Percentiles rank a stretch among this genome's conserved stretches.
phyloP scores from a whole-genome alignment of 2,113 vertebrate genomes.

The Alouatta palliata region DNA sequence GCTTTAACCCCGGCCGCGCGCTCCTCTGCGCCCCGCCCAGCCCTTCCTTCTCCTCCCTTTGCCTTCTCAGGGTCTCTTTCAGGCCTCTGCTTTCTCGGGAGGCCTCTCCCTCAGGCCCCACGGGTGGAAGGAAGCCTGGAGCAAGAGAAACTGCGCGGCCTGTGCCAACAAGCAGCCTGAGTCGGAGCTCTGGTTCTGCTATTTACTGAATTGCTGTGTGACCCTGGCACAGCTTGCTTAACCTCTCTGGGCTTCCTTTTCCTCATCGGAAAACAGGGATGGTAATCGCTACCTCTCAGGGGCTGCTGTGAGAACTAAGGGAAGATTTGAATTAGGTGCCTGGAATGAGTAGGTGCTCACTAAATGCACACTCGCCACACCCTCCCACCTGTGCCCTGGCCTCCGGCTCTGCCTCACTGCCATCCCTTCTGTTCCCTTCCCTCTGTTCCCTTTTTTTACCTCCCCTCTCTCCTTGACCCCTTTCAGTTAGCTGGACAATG shows the following conservation, averaged over 20 bases:
- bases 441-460: neutral
- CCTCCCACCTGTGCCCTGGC: neutral
- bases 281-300: neutral
- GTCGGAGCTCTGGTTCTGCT: neutral
- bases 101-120: neutral
- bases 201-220: neutral
- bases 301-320: neutral
- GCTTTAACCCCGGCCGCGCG: constrained; percentile 48
- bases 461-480: neutral
- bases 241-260: constrained; percentile 55
- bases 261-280: neutral
- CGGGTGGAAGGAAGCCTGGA: accelerated
- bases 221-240: neutral
- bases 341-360: neutral
- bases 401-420: accelerated
- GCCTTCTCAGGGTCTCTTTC: neutral
- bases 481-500: neutral
- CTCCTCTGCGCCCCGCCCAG: constrained; percentile 15
- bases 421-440: neutral
- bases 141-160: accelerated
- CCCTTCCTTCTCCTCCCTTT: neutral
- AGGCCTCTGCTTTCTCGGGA: neutral
- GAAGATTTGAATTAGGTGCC: neutral
- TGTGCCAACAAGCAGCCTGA: neutral
- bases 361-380: neutral